Evolutionary conservation across 2,113 vertebrate species (phyloP).

Genomic region (Parus major): DNA sequence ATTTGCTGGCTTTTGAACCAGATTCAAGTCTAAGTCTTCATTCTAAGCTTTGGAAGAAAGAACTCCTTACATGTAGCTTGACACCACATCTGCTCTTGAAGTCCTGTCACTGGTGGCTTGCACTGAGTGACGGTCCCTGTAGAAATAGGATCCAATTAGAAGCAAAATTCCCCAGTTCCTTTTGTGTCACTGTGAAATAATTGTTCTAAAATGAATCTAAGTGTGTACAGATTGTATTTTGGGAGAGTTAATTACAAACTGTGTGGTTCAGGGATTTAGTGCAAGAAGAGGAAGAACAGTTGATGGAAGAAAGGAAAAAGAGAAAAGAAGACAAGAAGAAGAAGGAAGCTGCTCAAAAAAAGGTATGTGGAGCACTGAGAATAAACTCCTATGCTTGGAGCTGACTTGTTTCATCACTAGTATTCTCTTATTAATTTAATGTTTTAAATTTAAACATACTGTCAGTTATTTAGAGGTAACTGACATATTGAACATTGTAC

Average conservation of each 20-base stretch:
- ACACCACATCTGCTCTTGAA: not conserved
- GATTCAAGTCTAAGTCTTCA: not conserved
- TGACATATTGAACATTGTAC: not conserved
- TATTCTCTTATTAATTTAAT: not conserved
- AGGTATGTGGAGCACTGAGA: slow-evolving; percentile 77
- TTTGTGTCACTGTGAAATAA: slow-evolving; percentile 31
- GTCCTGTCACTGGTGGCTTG: slow-evolving; percentile 7
- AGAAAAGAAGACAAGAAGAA: slow-evolving; percentile 89
- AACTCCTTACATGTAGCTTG: not conserved
- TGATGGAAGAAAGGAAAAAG: slow-evolving; percentile 94
- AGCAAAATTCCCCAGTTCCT: slow-evolving; percentile 20
- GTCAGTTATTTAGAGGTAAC: not conserved
- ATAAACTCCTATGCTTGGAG: not conserved
- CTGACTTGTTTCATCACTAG: not conserved
- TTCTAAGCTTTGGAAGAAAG: not conserved
- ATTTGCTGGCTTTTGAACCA: not conserved
- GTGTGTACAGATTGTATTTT: slow-evolving; percentile 67
- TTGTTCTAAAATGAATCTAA: slow-evolving; percentile 61
- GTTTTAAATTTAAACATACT: not conserved
- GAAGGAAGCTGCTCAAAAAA: slow-evolving; percentile 89
- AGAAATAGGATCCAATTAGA: slow-evolving; percentile 34
- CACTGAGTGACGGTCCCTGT: not conserved
- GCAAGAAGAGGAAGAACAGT: slow-evolving; percentile 89
- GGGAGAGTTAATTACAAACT: slow-evolving; percentile 80
- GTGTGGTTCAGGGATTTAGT: slow-evolving; percentile 86